These are phyloP conservation scores for Ditylenchus weischeri DNA, from an alignment of 2,888 invertebrate species.

Conservation along the genomic window DNA sequence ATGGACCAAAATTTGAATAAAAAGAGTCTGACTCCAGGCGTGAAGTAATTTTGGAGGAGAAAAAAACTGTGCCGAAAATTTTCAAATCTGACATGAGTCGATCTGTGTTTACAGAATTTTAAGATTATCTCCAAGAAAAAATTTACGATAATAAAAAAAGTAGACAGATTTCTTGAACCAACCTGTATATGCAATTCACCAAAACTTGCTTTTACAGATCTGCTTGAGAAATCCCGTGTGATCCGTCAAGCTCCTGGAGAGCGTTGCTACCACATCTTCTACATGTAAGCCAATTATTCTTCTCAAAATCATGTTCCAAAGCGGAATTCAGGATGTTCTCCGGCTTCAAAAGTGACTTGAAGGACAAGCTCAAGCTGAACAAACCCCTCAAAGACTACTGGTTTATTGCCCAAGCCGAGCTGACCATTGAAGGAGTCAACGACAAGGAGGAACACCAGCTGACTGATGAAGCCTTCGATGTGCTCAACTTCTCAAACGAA, in stretches of 20 bases:
- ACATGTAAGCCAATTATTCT: conserved; percentile 22
- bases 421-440: conserved; percentile 85
- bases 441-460: conserved; percentile 81
- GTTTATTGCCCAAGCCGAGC: conserved; percentile 92
- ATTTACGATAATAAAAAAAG: no score
- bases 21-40: no score
- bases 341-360: conserved; percentile 60
- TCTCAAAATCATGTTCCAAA: no score
- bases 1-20: no score
- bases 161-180: not conserved
- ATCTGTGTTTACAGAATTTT: no score
- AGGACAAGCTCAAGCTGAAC: conserved; percentile 64
- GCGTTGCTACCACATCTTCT: conserved; percentile 52
- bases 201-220: conserved; percentile 68
- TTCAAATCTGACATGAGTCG: no score
- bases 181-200: no score
- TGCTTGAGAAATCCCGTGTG: conserved; percentile 99
- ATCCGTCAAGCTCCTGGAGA: conserved; percentile 95
- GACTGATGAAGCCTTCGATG: conserved; percentile 40
- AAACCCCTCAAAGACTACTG: conserved; percentile 87
- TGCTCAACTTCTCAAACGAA: conserved; percentile 87
- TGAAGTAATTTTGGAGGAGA: no score
- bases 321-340: conserved; percentile 38
- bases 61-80: no score
- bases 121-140: no score